A percentile compares a stretch with the other conserved stretches of the same genome.
These are phyloP conservation scores for Neopipo cinnamomea DNA, from an alignment of 2,113 vertebrate genomes.

Conservation along the genomic window DNA sequence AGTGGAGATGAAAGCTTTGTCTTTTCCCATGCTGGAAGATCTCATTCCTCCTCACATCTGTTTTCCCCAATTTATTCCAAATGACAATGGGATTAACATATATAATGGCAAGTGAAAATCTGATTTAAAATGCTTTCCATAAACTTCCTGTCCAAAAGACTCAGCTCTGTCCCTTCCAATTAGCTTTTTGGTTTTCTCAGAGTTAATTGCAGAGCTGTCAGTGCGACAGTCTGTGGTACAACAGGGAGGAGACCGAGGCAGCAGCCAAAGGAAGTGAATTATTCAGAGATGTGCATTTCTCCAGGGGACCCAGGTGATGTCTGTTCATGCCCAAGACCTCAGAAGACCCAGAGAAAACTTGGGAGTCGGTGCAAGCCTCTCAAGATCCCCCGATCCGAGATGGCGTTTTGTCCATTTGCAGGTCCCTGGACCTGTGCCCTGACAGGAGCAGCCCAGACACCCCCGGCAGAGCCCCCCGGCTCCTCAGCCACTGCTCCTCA, in stretches of 20 bases:
- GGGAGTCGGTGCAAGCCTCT: background rate
- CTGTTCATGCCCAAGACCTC: background rate
- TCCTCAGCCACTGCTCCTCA: too few relatives aligned
- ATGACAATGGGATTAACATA: background rate
- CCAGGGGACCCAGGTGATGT: background rate
- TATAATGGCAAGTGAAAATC: background rate
- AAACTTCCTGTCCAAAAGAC: background rate
- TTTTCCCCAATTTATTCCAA: background rate
- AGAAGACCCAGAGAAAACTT: background rate
- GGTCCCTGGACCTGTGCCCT: background rate
- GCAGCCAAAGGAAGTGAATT: background rate
- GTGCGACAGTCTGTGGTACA: background rate
- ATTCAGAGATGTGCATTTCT: background rate
- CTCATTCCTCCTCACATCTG: background rate
- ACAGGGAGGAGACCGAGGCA: background rate
- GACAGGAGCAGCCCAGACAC: accelerated
- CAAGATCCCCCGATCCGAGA: accelerated
- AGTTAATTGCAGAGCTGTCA: background rate
- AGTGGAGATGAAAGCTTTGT: background rate
- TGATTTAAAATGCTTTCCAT: background rate
- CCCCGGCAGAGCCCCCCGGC: too few relatives aligned
- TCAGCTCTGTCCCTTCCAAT: background rate
- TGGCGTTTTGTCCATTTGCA: background rate
- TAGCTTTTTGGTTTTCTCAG: background rate
- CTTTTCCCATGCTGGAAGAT: background rate